Percentiles rank a stretch among this genome's conserved stretches.
Conservation (phyloP, 1,140 invertebrate species). For the Parapsyche elsis region DNA sequence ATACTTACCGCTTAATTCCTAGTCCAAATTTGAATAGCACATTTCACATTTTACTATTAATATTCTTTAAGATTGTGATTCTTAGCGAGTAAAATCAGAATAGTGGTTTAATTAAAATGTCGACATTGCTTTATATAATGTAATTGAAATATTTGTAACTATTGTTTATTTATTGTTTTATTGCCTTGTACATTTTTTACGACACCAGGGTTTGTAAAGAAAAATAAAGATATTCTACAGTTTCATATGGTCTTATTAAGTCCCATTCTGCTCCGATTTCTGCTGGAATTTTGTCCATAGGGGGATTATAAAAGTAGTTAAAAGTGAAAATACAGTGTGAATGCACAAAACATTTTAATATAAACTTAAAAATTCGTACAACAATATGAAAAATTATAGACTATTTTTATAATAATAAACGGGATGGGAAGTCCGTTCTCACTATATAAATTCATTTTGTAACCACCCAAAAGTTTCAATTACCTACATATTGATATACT, state of each 20-base stretch:
- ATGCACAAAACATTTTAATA: slow-evolving; percentile 84
- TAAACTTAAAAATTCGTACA: slow-evolving; percentile 86
- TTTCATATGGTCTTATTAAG: background rate
- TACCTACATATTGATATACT: slow-evolving; percentile 55
- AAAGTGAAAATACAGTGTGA: slow-evolving; percentile 49
- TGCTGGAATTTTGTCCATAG: background rate
- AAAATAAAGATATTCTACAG: slow-evolving; percentile 9
- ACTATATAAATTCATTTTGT: slow-evolving; percentile 68
- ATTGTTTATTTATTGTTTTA: slow-evolving; percentile 22
- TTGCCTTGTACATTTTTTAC: slow-evolving; percentile 11
- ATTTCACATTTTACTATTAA: too few species aligned
- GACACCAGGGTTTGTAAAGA: slow-evolving; percentile 25
- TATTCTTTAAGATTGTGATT: too few species aligned
- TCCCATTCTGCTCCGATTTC: background rate
- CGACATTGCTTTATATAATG: background rate
- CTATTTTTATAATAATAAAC: slow-evolving; percentile 75
- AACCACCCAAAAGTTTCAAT: slow-evolving; percentile 55
- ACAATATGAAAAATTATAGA: slow-evolving; percentile 83
- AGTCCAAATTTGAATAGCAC: too few species aligned
- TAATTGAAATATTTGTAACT: slow-evolving; percentile 9
- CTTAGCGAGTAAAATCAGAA: background rate
- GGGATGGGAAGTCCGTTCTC: slow-evolving; percentile 74
- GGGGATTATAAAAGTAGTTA: slow-evolving; percentile 19
- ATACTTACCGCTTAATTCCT: too few species aligned
- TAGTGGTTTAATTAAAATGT: background rate